A percentile compares a stretch with the other conserved stretches of the same genome.
These are phyloP conservation scores for Parazoanthus darwini DNA, from an alignment of 92 coral and sea anemone genomes.

Conservation along the genomic window DNA sequence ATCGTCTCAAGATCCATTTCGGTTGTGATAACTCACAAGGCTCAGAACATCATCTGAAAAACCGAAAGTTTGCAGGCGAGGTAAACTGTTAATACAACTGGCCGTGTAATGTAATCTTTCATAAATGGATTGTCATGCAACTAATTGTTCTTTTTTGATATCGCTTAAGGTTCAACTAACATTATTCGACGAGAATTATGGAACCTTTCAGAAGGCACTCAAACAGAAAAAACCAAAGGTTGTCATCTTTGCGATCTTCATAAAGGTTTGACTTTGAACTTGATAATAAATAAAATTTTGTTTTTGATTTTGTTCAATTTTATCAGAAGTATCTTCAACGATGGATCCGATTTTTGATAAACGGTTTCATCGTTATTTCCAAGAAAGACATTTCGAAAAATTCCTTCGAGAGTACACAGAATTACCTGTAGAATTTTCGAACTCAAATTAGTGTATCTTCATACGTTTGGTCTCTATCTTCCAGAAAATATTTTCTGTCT, in stretches of 20 bases:
- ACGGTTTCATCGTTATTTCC: too few relatives aligned
- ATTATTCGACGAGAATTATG: slow-evolving; percentile 15
- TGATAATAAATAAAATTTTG: not conserved
- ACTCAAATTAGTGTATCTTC: too few relatives aligned
- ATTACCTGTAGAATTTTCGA: too few relatives aligned
- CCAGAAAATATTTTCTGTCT: too few relatives aligned
- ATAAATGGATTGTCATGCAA: not conserved
- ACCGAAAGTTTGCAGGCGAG: slow-evolving; percentile 21
- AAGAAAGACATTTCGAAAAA: too few relatives aligned
- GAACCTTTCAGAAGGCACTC: slow-evolving; percentile 17
- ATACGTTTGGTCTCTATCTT: too few relatives aligned
- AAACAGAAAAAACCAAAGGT: slow-evolving; percentile 17
- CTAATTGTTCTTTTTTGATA: not conserved
- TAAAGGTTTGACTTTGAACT: not conserved
- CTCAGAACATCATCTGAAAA: slow-evolving; percentile 22
- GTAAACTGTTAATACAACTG: not conserved
- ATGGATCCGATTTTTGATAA: too few relatives aligned
- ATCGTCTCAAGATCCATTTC: slow-evolving; percentile 36
- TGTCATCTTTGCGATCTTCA: slow-evolving; percentile 31
- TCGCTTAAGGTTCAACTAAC: slow-evolving; percentile 15
- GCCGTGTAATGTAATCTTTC: not conserved
- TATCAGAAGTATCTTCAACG: not conserved
- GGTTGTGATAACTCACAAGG: slow-evolving; percentile 26
- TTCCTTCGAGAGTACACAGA: too few relatives aligned
- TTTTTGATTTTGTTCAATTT: not conserved